phyloP scores from a whole-genome alignment of 1,140 invertebrate species.

The Cepaea nemoralis region DNA sequence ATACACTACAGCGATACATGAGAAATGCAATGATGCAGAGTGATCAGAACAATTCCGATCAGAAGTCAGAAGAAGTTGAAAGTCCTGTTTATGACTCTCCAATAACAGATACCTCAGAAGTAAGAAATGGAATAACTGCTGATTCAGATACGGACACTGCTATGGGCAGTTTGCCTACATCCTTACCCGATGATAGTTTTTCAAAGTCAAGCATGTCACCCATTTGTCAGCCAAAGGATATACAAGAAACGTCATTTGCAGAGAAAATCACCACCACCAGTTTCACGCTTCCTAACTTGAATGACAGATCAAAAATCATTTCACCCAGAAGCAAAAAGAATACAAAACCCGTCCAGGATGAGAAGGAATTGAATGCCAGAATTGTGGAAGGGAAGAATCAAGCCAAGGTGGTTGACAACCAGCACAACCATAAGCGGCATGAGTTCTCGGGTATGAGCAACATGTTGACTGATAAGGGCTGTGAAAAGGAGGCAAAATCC shows the following conservation, averaged over 20 bases:
- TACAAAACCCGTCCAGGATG: neutral
- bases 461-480: constrained; percentile 24
- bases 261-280: neutral
- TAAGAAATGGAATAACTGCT: neutral
- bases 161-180: neutral
- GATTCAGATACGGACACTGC: neutral
- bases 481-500: constrained; percentile 5
- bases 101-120: neutral
- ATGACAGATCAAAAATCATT: neutral
- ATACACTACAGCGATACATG: constrained; percentile 41
- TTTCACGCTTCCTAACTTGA: neutral
- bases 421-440: neutral
- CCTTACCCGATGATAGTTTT: neutral
- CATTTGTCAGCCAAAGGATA: neutral
- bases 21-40: constrained; percentile 30
- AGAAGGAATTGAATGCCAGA: neutral
- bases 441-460: constrained; percentile 24
- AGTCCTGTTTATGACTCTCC: neutral
- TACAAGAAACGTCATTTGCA: neutral
- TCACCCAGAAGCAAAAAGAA: neutral
- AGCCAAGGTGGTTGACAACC: neutral
- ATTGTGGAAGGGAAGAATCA: neutral
- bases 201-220: neutral
- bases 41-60: neutral
- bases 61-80: neutral